Evolutionary conservation across 2,888 invertebrate genomes (phyloP).

Genomic region (Morpho helenor): DNA sequence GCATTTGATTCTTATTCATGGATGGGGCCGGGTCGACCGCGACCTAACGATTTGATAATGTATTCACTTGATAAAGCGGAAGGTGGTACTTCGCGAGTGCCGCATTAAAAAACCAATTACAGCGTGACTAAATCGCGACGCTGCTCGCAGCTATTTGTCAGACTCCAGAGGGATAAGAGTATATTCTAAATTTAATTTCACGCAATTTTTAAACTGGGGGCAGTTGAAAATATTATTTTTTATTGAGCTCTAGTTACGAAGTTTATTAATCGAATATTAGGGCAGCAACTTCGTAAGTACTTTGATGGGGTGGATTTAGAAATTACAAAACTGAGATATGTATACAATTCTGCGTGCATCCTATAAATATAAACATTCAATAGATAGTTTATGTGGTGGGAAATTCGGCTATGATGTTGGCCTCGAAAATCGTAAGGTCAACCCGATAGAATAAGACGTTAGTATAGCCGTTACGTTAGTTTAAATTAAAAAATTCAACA

Average conservation of each 20-base stretch:
- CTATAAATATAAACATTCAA: no score
- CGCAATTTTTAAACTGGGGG: conserved; percentile 74
- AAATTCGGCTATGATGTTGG: no score
- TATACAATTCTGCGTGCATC: no score
- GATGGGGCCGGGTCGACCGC: conserved; percentile 57
- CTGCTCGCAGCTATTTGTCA: conserved; percentile 74
- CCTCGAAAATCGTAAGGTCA: no score
- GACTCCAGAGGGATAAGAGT: conserved; percentile 73
- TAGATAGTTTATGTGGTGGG: no score
- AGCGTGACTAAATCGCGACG: conserved; percentile 72
- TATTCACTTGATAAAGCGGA: conserved; percentile 78
- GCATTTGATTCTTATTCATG: conserved; percentile 76
- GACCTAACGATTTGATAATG: conserved; percentile 77
- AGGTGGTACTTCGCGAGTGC: conserved; percentile 73
- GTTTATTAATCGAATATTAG: conserved; percentile 58
- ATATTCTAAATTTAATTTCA: conserved; percentile 79
- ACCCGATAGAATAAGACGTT: no score
- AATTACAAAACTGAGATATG: background rate
- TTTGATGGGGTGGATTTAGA: conserved; percentile 14
- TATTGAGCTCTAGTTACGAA: conserved; percentile 56
- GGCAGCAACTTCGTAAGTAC: conserved; percentile 18
- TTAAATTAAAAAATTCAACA: no score
- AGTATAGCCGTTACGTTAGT: no score
- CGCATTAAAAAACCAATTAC: conserved; percentile 79
- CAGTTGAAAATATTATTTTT: conserved; percentile 61